Percentiles rank a stretch among this genome's conserved stretches.
Evolutionary conservation across 2,888 invertebrate species (phyloP).

Genomic region (Himalopsyche tibetana): DNA sequence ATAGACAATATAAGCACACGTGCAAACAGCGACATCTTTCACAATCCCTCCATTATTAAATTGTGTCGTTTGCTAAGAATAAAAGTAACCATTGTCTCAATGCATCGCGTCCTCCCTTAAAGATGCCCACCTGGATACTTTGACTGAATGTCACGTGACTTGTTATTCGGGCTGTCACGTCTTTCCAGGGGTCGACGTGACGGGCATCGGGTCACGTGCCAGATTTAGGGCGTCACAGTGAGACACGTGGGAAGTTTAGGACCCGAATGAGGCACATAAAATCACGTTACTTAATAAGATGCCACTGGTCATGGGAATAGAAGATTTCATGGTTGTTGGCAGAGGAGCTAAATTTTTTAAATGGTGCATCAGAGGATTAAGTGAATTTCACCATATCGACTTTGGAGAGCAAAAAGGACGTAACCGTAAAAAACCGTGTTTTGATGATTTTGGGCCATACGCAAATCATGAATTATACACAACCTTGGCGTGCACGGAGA

Average conservation of each 20-base stretch:
- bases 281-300: constrained; percentile 50
- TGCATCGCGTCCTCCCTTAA: neutral
- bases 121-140: constrained; percentile 10
- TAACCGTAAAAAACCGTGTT: no score
- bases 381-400: no score
- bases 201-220: constrained; percentile 51
- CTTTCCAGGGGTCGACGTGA: constrained; percentile 32
- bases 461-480: no score
- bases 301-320: neutral
- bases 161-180: constrained; percentile 35
- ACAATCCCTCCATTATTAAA: no score
- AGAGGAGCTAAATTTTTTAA: neutral
- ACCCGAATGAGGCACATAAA: constrained; percentile 57
- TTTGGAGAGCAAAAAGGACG: no score
- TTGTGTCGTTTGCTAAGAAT: no score
- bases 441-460: no score
- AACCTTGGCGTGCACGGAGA: no score
- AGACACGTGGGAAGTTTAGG: constrained; percentile 53
- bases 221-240: constrained; percentile 54
- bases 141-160: constrained; percentile 31
- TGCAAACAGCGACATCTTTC: no score
- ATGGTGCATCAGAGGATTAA: neutral
- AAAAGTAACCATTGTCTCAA: neutral
- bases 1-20: no score
- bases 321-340: neutral